These are phyloP conservation scores for Caprella mutica DNA, from an alignment of 2,888 invertebrate genomes.

Conservation along the genomic window DNA sequence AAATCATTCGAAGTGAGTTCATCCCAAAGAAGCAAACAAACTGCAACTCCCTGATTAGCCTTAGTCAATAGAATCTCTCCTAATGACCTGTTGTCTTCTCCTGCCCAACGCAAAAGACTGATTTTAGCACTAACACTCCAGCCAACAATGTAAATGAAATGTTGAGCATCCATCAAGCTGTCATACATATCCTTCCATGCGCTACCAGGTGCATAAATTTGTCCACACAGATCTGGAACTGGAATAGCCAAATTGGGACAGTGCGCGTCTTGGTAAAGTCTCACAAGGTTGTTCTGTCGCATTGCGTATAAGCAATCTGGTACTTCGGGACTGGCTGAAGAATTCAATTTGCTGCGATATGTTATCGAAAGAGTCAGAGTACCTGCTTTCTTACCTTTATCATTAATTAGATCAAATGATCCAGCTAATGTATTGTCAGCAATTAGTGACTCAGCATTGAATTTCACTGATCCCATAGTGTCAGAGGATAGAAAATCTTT, in stretches of 20 bases:
- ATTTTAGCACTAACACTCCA: conserved; percentile 34
- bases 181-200: conserved; percentile 29
- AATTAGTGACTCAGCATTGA: conserved; percentile 21
- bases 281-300: conserved; percentile 24
- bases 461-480: conserved; percentile 26
- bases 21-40: conserved; percentile 31
- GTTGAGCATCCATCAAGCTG: conserved; percentile 26
- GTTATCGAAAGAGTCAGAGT: conserved; percentile 22
- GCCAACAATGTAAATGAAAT: conserved; percentile 33
- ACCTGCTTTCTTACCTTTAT: conserved; percentile 25
- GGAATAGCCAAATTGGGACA: conserved; percentile 21
- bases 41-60: conserved; percentile 30
- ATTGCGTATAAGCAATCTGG: conserved; percentile 28
- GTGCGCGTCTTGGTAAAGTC: conserved; percentile 33
- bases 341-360: conserved; percentile 27
- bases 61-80: conserved; percentile 30
- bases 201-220: conserved; percentile 18
- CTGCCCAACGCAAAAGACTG: conserved; percentile 23
- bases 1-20: conserved; percentile 32
- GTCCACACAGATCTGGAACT: conserved; percentile 12
- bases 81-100: conserved; percentile 24
- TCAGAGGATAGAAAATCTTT: conserved; percentile 34
- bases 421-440: conserved; percentile 15
- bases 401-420: conserved; percentile 22
- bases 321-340: conserved; percentile 20